Base-by-base conservation (phyloP, 2,113 vertebrate genomes). In the Sprattus sprattus region DNA sequence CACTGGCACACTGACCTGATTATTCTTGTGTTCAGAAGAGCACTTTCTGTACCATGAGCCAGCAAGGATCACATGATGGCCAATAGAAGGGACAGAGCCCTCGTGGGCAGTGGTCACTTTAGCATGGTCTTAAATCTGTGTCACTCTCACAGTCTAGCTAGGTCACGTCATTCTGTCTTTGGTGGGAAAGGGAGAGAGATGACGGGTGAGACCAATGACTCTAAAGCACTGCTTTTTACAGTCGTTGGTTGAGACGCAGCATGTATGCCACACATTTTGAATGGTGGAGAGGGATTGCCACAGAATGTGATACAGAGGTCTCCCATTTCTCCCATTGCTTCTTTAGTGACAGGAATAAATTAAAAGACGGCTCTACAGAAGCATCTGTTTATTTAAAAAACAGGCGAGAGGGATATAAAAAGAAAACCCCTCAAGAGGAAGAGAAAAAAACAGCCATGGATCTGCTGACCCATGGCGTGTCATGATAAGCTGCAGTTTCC, bases 401-500 rank as follows among this genome's bases (percentile, higher is more conserved):
- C 0, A 32, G n/a, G 45, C 22, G 0, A 64, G 50, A 3, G 64
- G 46, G 50, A 32, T 49, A 45, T 50, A 67, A 46, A 39, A 64
- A 39, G 47, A 28, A 32, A 18, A 39, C 13, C 49, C 39, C 78
- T 47, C 60, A 46, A 44, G 81, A 57, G 64, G 75, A 49, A 85
- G 82, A 60, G 78, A 86, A 87, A 82, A 83, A 82, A 86, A 60
- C 86, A 81, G 67, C 75, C 86, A 84, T 83, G 84, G 22, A 86
- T 22, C 83, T 82, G 45, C 54, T 45, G 50, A 91, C 86, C 87
- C 71, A 18, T 86, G 82, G 46, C 67, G 85, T 78, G 10, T 85
- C 39, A 83, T 86, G 80, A 89, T 91, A 86, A 91, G 88, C 84
- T 84, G 85, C 83, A 84, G 82, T 82, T 88, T 90, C 60, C 44